A percentile compares a stretch with the other conserved stretches of the same genome.
Conservation (phyloP, 1,140 invertebrate species). For the Brachionus paranguensis region DNA sequence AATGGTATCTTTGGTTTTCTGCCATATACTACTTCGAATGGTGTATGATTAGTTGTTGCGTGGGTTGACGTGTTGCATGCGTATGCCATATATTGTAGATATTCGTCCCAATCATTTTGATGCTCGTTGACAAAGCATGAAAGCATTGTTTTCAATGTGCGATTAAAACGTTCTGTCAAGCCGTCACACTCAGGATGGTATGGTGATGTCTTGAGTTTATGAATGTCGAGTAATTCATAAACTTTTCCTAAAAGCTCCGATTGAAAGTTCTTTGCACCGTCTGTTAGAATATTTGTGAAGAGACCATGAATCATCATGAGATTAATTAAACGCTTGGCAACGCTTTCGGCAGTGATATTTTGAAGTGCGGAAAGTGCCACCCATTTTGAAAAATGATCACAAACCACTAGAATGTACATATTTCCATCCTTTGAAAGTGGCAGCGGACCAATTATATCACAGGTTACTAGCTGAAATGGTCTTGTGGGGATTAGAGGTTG, state of each 20-base stretch:
- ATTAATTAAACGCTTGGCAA: slow-evolving; percentile 33
- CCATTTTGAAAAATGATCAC: slow-evolving; percentile 54
- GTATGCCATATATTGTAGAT: neutral
- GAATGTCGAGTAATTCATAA: slow-evolving; percentile 22
- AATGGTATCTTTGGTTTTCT: no score
- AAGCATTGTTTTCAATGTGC: slow-evolving; percentile 12
- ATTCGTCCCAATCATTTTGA: slow-evolving; percentile 2
- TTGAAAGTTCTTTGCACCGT: slow-evolving; percentile 42
- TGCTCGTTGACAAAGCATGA: neutral
- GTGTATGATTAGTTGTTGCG: neutral
- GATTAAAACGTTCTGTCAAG: slow-evolving; percentile 21
- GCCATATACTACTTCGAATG: neutral
- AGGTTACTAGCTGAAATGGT: slow-evolving; percentile 6
- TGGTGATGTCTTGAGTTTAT: slow-evolving; percentile 38
- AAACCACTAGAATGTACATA: slow-evolving; percentile 50
- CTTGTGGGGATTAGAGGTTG: neutral
- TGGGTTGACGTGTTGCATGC: neutral
- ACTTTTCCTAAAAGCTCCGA: slow-evolving; percentile 38
- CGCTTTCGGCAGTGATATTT: slow-evolving; percentile 4
- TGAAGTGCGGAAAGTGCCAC: slow-evolving; percentile 45
- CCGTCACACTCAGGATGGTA: slow-evolving; percentile 4
- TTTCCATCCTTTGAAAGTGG: slow-evolving; percentile 42
- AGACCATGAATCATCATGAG: slow-evolving; percentile 23
- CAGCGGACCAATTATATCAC: slow-evolving; percentile 43
- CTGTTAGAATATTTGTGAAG: neutral